Base-by-base conservation (phyloP, 2,888 invertebrate species). In the Platycheirus rosarum region DNA sequence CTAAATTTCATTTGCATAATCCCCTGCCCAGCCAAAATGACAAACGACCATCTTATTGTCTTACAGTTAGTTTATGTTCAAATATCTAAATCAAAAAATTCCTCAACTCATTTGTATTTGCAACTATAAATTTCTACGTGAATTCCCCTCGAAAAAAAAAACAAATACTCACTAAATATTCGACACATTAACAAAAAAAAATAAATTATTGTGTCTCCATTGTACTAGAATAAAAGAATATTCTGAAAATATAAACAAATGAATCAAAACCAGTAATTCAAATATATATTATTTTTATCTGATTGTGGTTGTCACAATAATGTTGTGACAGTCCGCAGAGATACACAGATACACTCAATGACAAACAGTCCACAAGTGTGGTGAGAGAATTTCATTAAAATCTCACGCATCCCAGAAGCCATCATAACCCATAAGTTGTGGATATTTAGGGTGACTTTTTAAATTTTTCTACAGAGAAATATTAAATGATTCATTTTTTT, bases 231-330 rank as follows among this genome's bases (percentile, higher is more conserved):
- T 13, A 26, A 49, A 49, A 2, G n/a, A n/a, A n/a, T n/a, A 49
- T 49, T 44, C 14, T 49, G 8, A 3, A 49, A 29, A 13, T 26
- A 49, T 49, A 49, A 49, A 49, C 49, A 49, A 49, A 49, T 4
- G 14, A n/a, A n/a, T n/a, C n/a, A n/a, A n/a, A n/a, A n/a, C n/a
- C n/a, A n/a, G n/a, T n/a, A n/a, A n/a, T n/a, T n/a, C n/a, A n/a
- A n/a, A n/a, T n/a, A n/a, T n/a, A n/a, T n/a, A n/a, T n/a, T n/a
- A n/a, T n/a, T n/a, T n/a, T n/a, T n/a, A n/a, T n/a, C n/a, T n/a
- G n/a, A n/a, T n/a, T n/a, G n/a, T n/a, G n/a, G n/a, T n/a, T n/a
- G n/a, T n/a, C n/a, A n/a, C n/a, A n/a, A n/a, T n/a, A n/a, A n/a
- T n/a, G n/a, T n/a, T n/a, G n/a, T n/a, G n/a, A n/a, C n/a, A n/a